phyloP scores from a whole-genome alignment of 2,113 vertebrate species.

The Pontoporia blainvillei region DNA sequence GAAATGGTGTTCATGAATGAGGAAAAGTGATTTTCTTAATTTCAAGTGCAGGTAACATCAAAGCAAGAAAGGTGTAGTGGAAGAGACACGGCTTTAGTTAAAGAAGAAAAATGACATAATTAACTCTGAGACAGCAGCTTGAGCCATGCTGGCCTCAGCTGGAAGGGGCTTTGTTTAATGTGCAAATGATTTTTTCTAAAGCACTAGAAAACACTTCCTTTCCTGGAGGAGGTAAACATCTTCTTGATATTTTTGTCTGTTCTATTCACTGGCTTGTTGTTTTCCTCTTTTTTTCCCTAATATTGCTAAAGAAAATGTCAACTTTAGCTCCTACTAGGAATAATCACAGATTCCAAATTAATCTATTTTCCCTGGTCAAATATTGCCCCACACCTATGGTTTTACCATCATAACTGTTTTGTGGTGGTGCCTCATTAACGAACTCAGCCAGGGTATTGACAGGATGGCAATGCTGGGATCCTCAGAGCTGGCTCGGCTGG shows the following conservation, averaged over 20 bases:
- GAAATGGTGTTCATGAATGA: neutral
- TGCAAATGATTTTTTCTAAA: slow-evolving; percentile 30
- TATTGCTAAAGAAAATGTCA: neutral
- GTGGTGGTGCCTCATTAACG: neutral
- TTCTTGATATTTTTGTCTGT: neutral
- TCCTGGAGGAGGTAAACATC: neutral
- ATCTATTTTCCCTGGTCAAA: slow-evolving; percentile 21
- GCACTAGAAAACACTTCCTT: neutral
- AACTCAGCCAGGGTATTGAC: neutral
- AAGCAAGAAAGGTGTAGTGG: neutral
- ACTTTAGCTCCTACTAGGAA: neutral
- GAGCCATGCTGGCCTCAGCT: neutral
- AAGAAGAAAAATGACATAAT: slow-evolving; percentile 22
- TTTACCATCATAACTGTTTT: neutral
- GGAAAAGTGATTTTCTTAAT: slow-evolving; percentile 40
- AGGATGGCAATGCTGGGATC: neutral
- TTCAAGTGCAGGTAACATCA: neutral
- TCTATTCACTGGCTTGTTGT: slow-evolving; percentile 1
- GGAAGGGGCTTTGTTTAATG: slow-evolving; percentile 3
- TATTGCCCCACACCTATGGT: neutral
- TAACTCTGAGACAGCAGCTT: neutral
- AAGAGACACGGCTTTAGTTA: neutral
- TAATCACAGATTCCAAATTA: slow-evolving; percentile 31
- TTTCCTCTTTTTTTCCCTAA: neutral
- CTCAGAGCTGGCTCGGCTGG: neutral